Evolutionary conservation across 2,888 invertebrate genomes (phyloP).

Genomic region (Apamea anceps): DNA sequence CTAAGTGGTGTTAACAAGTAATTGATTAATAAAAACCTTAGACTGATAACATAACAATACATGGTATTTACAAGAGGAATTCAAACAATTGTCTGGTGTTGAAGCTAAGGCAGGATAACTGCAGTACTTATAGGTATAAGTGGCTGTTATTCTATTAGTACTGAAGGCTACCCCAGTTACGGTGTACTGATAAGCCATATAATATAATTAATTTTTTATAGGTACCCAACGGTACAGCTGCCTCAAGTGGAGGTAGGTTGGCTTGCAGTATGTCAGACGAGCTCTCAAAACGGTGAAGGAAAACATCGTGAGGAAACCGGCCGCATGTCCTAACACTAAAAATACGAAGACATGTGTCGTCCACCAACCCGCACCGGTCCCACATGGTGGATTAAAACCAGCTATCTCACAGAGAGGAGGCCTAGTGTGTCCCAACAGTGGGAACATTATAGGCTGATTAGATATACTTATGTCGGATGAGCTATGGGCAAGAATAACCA

Average conservation of each 20-base stretch:
- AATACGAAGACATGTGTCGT: not conserved
- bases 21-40: conserved; percentile 22
- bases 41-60: conserved; percentile 29
- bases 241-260: not conserved
- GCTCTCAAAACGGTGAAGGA: not conserved
- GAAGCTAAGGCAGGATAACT: not conserved
- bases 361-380: not conserved
- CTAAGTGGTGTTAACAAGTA: conserved; percentile 22
- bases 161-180: not conserved
- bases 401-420: not conserved
- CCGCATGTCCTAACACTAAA: not conserved
- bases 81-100: not conserved
- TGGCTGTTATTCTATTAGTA: not conserved
- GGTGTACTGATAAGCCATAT: not conserved
- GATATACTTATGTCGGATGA: not conserved
- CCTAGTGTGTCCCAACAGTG: not conserved
- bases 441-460: not conserved
- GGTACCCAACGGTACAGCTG: too few relatives aligned
- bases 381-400: not conserved
- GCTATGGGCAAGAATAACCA: too few relatives aligned
- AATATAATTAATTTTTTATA: not conserved
- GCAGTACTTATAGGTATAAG: not conserved
- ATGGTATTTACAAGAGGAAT: not conserved
- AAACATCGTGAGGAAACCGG: not conserved
- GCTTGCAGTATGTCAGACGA: not conserved